phyloP scores from a whole-genome alignment of 2,113 vertebrate species.

The Stictonetta naevosa region DNA sequence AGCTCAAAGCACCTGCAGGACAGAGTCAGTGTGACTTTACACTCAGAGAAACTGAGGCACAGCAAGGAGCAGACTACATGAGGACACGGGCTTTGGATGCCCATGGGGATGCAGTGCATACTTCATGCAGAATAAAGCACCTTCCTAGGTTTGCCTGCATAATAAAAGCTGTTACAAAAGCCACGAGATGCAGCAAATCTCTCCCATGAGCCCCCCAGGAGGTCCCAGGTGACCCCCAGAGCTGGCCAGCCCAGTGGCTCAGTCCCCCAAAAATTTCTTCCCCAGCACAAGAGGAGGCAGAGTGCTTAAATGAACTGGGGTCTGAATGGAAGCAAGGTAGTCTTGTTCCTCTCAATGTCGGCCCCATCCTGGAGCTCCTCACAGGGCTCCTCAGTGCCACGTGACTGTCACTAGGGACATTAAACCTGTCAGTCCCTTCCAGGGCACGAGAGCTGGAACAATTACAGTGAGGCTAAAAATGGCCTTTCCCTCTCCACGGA shows the following conservation, averaged over 20 bases:
- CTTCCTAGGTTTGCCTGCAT: background rate
- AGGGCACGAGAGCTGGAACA: background rate
- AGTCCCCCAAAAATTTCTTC: slow-evolving; percentile 5
- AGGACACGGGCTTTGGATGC: background rate
- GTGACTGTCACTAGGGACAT: background rate
- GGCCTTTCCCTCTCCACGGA: background rate
- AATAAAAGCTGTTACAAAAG: background rate
- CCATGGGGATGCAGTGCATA: fast-evolving
- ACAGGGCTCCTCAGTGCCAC: background rate
- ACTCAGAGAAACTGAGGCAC: background rate
- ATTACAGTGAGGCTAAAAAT: slow-evolving; percentile 25
- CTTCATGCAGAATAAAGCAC: background rate
- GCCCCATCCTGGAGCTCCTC: background rate
- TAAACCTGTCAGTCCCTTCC: slow-evolving; percentile 35
- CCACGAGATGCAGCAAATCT: background rate
- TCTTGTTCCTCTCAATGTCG: background rate
- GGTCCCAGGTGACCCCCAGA: background rate
- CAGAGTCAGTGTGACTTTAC: background rate
- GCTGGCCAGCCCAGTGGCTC: background rate
- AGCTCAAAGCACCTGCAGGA: background rate
- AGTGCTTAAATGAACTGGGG: background rate
- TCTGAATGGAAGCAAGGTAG: background rate
- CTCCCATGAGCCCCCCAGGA: background rate
- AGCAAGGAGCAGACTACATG: background rate
- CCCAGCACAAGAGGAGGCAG: background rate